Conservation (phyloP, 2,888 invertebrate species). For the Scaptodrosophila latifasciaeformis region DNA sequence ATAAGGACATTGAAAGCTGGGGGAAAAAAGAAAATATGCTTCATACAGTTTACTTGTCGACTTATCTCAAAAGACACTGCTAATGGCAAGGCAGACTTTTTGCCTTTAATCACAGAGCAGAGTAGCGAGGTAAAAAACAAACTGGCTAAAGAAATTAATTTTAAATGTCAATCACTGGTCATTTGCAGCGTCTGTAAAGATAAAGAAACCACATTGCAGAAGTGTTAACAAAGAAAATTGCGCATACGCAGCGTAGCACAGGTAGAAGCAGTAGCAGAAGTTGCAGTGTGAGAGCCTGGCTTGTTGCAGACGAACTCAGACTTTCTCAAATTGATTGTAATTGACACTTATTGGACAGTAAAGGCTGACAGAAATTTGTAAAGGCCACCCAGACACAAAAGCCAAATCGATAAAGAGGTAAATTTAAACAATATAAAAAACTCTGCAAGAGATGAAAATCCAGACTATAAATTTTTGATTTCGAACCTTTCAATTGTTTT, state of each 20-base stretch:
- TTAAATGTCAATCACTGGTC: conserved; percentile 50
- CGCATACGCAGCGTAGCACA: conserved; percentile 32
- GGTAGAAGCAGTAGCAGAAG: conserved; percentile 14
- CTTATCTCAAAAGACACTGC: too few species aligned
- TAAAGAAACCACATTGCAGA: conserved; percentile 36
- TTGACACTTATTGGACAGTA: conserved; percentile 73
- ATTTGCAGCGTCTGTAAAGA: conserved; percentile 21
- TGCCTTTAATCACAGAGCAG: too few species aligned
- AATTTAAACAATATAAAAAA: too few species aligned
- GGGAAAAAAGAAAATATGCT: too few species aligned
- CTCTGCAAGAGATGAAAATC: too few species aligned
- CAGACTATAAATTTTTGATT: too few species aligned
- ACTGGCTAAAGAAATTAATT: conserved; percentile 40
- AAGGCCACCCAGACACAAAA: too few species aligned
- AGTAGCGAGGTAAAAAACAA: background rate
- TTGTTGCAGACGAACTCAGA: conserved; percentile 26
- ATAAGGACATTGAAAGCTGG: background rate
- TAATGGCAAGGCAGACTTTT: too few species aligned
- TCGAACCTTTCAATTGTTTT: background rate
- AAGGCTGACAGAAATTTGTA: conserved; percentile 40
- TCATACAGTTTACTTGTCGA: too few species aligned
- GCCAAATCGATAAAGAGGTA: too few species aligned
- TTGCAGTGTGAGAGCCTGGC: background rate
- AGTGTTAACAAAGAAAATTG: conserved; percentile 26
- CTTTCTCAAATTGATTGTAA: conserved; percentile 64